Conservation (phyloP, 2,888 invertebrate genomes). For the Epistrophella euchroma region DNA sequence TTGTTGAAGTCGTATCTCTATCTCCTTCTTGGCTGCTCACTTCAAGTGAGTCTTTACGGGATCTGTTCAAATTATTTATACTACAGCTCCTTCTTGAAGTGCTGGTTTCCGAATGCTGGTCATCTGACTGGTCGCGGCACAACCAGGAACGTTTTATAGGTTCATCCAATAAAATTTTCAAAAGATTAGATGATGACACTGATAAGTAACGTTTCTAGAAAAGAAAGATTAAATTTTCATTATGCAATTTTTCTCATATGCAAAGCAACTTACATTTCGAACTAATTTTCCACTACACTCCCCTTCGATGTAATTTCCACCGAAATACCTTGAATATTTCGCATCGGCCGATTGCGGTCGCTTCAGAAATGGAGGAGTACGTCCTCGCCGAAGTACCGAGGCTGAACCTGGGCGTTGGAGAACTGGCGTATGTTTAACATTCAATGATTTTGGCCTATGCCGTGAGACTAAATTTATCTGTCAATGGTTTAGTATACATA, state of each 20-base stretch:
- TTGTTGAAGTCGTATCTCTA: slow-evolving; percentile 72
- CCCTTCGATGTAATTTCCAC: slow-evolving; percentile 77
- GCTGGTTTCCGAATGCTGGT: slow-evolving; percentile 78
- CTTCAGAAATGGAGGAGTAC: slow-evolving; percentile 79
- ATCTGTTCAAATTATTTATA: slow-evolving; percentile 75
- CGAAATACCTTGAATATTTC: slow-evolving; percentile 79
- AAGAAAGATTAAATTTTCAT: not conserved
- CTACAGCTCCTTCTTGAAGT: slow-evolving; percentile 75
- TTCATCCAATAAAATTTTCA: slow-evolving; percentile 82
- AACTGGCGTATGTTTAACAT: slow-evolving; percentile 80
- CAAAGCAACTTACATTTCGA: slow-evolving; percentile 69
- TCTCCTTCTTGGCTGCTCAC: slow-evolving; percentile 79
- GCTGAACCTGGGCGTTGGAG: slow-evolving; percentile 82
- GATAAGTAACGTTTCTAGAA: slow-evolving; percentile 77
- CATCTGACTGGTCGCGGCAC: slow-evolving; percentile 80
- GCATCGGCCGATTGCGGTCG: slow-evolving; percentile 83
- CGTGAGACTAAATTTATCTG: slow-evolving; percentile 83
- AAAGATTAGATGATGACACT: slow-evolving; percentile 82
- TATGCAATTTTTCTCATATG: slow-evolving; percentile 24
- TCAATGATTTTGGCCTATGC: slow-evolving; percentile 80
- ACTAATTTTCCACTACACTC: slow-evolving; percentile 65
- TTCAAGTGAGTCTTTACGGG: slow-evolving; percentile 67
- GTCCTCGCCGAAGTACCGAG: slow-evolving; percentile 80
- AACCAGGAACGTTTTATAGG: slow-evolving; percentile 85
- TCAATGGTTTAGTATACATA: slow-evolving; percentile 33